Evolutionary conservation across 2,113 vertebrate genomes (phyloP).

Genomic region (Butorides virescens): DNA sequence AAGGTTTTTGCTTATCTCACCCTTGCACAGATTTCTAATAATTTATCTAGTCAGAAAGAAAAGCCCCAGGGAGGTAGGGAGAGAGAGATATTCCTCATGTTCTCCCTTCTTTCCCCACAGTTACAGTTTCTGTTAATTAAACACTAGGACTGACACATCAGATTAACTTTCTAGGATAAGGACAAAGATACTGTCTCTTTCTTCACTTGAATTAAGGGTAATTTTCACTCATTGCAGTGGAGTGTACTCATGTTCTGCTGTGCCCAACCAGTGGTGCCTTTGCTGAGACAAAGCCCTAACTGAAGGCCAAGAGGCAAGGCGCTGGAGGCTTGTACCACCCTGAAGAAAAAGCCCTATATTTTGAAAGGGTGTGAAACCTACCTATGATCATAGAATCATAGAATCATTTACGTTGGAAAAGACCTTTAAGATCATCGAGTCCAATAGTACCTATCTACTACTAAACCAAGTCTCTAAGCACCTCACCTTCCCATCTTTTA

Average conservation of each 20-base stretch:
- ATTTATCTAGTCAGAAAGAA: neutral
- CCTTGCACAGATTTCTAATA: neutral
- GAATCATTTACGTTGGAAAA: no score
- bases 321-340: neutral
- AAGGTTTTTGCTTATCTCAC: neutral
- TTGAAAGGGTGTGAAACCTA: neutral
- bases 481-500: no score
- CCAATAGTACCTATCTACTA: no score
- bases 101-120: neutral
- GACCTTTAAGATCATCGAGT: no score
- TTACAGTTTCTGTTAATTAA: neutral
- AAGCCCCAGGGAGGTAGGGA: neutral
- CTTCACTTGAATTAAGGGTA: neutral
- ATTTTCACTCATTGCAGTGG: neutral
- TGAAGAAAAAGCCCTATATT: neutral
- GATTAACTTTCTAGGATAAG: neutral
- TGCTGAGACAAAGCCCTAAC: neutral
- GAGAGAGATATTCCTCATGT: neutral
- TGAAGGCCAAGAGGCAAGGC: neutral
- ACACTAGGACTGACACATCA: neutral
- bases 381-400: neutral
- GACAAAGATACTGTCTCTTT: neutral
- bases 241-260: neutral
- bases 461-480: no score
- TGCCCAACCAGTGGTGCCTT: neutral